A percentile compares a stretch with the other conserved stretches of the same genome.
Evolutionary conservation across 2,888 invertebrate species (phyloP).

Genomic region (Campoplex capitator): DNA sequence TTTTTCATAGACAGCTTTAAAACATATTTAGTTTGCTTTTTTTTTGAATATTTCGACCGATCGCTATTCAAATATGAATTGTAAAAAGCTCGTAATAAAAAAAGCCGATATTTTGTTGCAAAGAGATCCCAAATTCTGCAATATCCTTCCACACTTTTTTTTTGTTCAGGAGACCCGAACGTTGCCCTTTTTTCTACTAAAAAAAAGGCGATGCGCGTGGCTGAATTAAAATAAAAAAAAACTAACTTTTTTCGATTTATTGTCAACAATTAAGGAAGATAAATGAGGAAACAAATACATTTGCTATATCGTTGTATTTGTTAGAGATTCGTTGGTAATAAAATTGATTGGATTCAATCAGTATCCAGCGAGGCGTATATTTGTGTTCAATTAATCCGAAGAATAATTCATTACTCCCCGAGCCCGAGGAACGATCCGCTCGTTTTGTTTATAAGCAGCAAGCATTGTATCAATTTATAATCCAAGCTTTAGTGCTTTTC

Average conservation of each 20-base stretch:
- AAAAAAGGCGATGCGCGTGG: neutral
- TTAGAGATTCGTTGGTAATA: slow-evolving; percentile 13
- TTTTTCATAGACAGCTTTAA: neutral
- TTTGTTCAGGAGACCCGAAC: neutral
- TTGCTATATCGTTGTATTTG: neutral
- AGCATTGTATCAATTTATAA: slow-evolving; percentile 2
- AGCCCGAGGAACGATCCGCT: neutral
- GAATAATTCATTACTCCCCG: slow-evolving; percentile 1
- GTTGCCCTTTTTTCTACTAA: neutral
- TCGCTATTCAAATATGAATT: too few species aligned
- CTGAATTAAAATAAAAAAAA: neutral
- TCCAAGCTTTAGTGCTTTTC: neutral
- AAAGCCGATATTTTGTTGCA: too few species aligned
- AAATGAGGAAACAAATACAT: neutral
- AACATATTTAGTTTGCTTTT: too few species aligned
- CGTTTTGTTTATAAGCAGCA: slow-evolving; percentile 13
- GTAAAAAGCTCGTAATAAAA: neutral
- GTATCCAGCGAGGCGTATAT: slow-evolving; percentile 3
- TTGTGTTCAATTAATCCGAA: slow-evolving; percentile 2
- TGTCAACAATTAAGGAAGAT: neutral
- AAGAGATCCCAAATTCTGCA: too few species aligned
- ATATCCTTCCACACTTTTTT: neutral
- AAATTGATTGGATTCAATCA: slow-evolving; percentile 22
- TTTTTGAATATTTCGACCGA: too few species aligned
- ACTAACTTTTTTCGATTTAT: neutral